Base-by-base conservation (phyloP, 2,113 vertebrate species). In the Tautogolabrus adspersus region DNA sequence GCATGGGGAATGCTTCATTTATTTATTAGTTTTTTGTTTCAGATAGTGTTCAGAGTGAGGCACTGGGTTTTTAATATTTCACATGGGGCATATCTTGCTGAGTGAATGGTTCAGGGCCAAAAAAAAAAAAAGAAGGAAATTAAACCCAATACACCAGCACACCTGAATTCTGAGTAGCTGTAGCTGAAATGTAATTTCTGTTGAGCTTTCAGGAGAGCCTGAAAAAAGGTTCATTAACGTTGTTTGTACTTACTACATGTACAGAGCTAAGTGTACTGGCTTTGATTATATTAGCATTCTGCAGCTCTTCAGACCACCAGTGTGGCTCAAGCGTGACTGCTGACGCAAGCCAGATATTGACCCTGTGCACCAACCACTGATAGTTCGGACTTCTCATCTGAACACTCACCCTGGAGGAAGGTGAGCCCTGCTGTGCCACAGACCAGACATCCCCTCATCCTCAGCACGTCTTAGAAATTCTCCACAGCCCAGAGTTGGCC, bases 321-420 rank as follows among this genome's bases (percentile, higher is more conserved):
- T 21, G 60, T 57, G 67, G 70, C 30, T 74, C 58, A 26, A 40
- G 18, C 10, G 59, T 75, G 71, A 85, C 79, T 83, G 72, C 81
- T 85, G 89, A 91, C 71, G 21, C 76, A 77, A 89, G 69, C 79
- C 91, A 92, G 88, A 80, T 79, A 75, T 77, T 79, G 72, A 88
- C 83, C 83, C 75, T 34, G 37, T 58, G 54, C 87, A 66, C 54
- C 58, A 66, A 62, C 34, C 66, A 68, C 71, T 86, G 75, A 86
- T 67, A 70, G 77, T 38, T 47, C 71, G 75, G 77, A 64, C 73
- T 69, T 81, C 77, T 85, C 64, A 65, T 80, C 44, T 77, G 49
- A 83, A 82, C 54, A 71, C 59, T 52, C 58, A 66, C 82, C 84
- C 83, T 75, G 62, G 74, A 85, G 84, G 78, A 82, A 87, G 86